Percentiles rank a stretch among this genome's conserved stretches.
Evolutionary conservation across 2,113 vertebrate species (phyloP).

Genomic region (Cisticola juncidis): DNA sequence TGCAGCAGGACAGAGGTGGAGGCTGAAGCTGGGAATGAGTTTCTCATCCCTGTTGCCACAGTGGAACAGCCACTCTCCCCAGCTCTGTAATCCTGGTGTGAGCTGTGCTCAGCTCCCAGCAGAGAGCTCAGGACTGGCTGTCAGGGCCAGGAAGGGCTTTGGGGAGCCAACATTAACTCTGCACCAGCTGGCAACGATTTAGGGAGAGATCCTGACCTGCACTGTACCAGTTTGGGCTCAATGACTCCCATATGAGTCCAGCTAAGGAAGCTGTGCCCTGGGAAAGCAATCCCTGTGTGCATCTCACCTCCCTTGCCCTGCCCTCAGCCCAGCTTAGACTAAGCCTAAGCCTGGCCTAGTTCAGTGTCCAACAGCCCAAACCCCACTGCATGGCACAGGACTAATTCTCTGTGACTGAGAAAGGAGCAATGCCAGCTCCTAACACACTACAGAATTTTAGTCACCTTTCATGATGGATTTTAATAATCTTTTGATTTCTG

Average conservation of each 20-base stretch:
- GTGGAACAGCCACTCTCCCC: not conserved
- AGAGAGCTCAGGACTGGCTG: not conserved
- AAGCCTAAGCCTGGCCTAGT: not conserved
- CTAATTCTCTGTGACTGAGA: not conserved
- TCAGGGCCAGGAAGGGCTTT: not conserved
- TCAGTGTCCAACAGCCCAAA: not conserved
- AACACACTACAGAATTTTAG: not conserved
- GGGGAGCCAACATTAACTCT: not conserved
- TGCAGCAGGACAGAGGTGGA: not conserved
- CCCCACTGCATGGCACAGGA: not conserved
- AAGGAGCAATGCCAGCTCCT: not conserved
- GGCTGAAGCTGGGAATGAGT: not conserved
- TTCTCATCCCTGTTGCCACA: not conserved
- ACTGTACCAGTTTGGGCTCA: constrained; percentile 28
- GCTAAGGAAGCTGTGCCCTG: not conserved
- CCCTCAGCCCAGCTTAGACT: not conserved
- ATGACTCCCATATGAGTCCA: constrained; percentile 51
- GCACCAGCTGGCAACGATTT: constrained; percentile 44
- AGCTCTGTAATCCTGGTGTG: not conserved
- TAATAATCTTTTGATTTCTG: not conserved
- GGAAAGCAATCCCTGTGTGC: not conserved
- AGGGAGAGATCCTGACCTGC: not conserved
- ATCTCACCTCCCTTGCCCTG: not conserved
- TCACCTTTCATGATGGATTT: not conserved
- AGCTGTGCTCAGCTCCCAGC: not conserved